Base-by-base conservation (phyloP, 2,113 vertebrate genomes). In the Pygoscelis adeliae region DNA sequence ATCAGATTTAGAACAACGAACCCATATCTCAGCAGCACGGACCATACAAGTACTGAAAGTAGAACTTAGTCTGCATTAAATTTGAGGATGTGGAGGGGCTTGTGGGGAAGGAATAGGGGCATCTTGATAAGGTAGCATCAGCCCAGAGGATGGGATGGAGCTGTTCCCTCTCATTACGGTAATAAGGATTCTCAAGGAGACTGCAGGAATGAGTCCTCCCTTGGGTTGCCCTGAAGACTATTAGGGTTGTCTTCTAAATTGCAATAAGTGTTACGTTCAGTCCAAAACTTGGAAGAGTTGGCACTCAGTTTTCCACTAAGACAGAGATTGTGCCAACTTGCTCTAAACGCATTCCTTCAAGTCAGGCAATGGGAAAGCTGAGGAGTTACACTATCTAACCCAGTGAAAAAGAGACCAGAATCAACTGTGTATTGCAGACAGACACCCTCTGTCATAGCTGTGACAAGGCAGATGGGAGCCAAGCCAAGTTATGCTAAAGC, bases 31-130 rank as follows among this genome's bases (percentile, higher is more conserved):
- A 0, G 56, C 36, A 56, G 30, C 61, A 34, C 56, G 73, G 47
- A 87, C 94, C 87, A 44, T 89, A 49, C 72, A 93, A 94, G 93
- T 89, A 61, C 73, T 36, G 52, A 61, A 87, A 76, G 69, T 1
- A 50, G 15, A n/a, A 36, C 11, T 70, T 11, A 5, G 21, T 32
- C 55, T 79, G 52, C 9, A 6, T 79, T 79, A 62, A 71, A 77
- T 34, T 21, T 50, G 49, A 62, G 40, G 50, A 23, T 50, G 66
- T 34, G 20, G 69, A 58, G 36, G 13, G 30, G 8, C 14, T 50
- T 66, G 40, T 78, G 38, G 29, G 50, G 72, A 71, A 86, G 30
- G 19, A 79, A 44, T 8, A 34, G 6, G 14, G 17, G 4, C 14
- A 59, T 53, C 38, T 69, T 49, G 20, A n/a, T 21, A 58, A 62